Conservation (phyloP, 2,113 vertebrate species). For the Hippolais icterina region DNA sequence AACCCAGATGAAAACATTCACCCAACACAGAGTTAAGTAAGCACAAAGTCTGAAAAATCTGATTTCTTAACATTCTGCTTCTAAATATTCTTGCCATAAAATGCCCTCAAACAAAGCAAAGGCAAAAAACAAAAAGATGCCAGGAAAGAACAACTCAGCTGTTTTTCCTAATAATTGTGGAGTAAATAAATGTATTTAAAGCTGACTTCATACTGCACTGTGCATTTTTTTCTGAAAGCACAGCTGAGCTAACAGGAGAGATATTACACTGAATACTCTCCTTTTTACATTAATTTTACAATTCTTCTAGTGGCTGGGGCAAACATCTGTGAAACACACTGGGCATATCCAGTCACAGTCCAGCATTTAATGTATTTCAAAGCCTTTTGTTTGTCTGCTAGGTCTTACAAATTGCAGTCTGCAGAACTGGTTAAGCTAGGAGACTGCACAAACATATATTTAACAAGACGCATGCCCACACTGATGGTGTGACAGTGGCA, state of each 20-base stretch:
- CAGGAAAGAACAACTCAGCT: background rate
- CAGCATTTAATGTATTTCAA: background rate
- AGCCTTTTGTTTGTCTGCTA: background rate
- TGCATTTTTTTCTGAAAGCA: constrained; percentile 20
- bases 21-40: background rate
- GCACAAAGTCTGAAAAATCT: background rate
- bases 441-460: background rate
- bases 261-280: background rate
- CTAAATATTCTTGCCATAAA: background rate
- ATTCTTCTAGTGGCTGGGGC: constrained; percentile 6
- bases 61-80: background rate
- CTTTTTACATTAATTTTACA: constrained; percentile 43
- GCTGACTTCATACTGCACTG: background rate
- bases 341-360: constrained; percentile 43
- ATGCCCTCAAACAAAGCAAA: background rate
- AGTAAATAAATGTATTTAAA: constrained; percentile 45
- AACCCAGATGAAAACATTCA: background rate
- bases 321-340: constrained; percentile 4
- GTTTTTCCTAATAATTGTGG: background rate
- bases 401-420: background rate
- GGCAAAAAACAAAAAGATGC: background rate
- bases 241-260: constrained; percentile 15
- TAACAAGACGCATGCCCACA: no score
- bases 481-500: background rate
- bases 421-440: background rate